Evolutionary conservation across 2,888 invertebrate genomes (phyloP).

Genomic region (Andrena minutula): DNA sequence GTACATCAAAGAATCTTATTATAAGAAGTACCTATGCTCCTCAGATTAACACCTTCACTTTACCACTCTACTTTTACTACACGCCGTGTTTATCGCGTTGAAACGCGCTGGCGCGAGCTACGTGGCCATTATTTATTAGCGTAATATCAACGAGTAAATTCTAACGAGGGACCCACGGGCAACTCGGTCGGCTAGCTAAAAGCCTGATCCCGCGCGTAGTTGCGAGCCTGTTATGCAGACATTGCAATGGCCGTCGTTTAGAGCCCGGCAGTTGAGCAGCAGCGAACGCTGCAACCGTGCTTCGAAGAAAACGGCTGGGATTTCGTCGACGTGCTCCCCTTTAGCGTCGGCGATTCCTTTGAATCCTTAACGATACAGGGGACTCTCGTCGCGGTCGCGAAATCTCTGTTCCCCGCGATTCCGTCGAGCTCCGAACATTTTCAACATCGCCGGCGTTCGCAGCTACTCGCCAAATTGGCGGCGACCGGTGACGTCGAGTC

Average conservation of each 20-base stretch:
- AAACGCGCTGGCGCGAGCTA: background rate
- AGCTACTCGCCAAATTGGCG: too few species aligned
- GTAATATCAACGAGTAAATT: constrained; percentile 26
- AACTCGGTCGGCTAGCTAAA: constrained; percentile 11
- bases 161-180: constrained; percentile 15
- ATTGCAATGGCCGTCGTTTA: constrained; percentile 16
- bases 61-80: background rate
- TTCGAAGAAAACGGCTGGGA: constrained; percentile 19
- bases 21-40: too few species aligned
- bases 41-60: background rate
- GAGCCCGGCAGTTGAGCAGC: background rate
- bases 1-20: background rate
- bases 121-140: constrained; percentile 24
- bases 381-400: too few species aligned
- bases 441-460: too few species aligned
- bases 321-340: constrained; percentile 12
- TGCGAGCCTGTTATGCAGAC: constrained; percentile 19
- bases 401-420: too few species aligned
- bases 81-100: background rate
- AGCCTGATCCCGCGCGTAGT: constrained; percentile 15
- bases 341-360: too few species aligned
- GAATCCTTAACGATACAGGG: too few species aligned
- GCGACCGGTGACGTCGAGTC: too few species aligned
- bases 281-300: constrained; percentile 11
- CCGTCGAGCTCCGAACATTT: too few species aligned